Percentiles rank a stretch among this genome's conserved stretches.
Conservation (phyloP, 2,113 vertebrate species). For the Zingel zingel region DNA sequence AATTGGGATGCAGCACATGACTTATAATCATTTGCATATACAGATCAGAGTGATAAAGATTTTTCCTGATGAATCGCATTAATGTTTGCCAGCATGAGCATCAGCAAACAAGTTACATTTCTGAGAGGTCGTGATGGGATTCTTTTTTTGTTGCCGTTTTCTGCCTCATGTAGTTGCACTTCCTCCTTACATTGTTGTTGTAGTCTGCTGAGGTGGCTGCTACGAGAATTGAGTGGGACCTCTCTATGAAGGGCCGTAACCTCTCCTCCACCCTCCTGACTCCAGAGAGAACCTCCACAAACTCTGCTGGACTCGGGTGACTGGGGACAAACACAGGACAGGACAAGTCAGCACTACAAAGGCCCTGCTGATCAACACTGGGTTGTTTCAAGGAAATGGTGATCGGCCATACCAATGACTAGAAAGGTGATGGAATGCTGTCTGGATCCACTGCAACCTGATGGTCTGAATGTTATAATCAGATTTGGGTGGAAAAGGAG, state of each 20-base stretch:
- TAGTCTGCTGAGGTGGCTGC: conserved; percentile 87
- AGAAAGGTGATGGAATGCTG: background rate
- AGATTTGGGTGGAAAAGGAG: background rate
- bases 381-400: background rate
- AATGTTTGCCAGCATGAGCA: too few relatives aligned
- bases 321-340: conserved; percentile 66
- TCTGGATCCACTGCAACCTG: background rate
- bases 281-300: conserved; percentile 88
- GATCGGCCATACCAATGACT: background rate
- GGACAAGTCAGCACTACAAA: background rate
- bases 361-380: background rate
- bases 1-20: too few relatives aligned
- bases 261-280: conserved; percentile 86
- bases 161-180: background rate
- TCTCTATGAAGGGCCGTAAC: conserved; percentile 88
- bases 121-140: background rate
- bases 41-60: too few relatives aligned
- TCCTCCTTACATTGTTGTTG: conserved; percentile 88
- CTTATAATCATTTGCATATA: too few relatives aligned
- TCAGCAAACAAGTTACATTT: background rate
- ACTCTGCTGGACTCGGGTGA: conserved; percentile 87
- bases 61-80: too few relatives aligned
- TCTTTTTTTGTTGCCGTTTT: background rate
- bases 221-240: conserved; percentile 88
- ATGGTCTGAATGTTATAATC: background rate